Evolutionary conservation across 1,140 invertebrate genomes (phyloP), one percentile per base, ranked within the genome.

Genomic region (Solenopsis invicta): DNA sequence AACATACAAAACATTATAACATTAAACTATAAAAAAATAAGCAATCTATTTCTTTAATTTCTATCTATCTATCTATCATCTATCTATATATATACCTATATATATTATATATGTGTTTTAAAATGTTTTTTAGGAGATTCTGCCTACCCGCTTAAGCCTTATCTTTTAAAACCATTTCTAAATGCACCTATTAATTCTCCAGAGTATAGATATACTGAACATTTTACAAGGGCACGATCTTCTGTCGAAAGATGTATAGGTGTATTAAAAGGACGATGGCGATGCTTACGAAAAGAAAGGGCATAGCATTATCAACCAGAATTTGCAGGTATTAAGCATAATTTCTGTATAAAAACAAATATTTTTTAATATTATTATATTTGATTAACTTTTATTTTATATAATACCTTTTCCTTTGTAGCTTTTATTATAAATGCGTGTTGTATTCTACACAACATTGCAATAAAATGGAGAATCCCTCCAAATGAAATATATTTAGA

Each of bases 371-470:
- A 41, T 41, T 41, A 41, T 6, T 6, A 41, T 41, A 8, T 41
- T 41, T 3, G 0, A 6, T 6, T 41, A 41, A 0, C 8, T 4
- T 41, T 41, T 41, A 41, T 41, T 41, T 29, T 29, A 29, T 29
- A 29, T 29, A 29, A n/a, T 54, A 54, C 52, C 29, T 54, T 54
- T 54, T n/a, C 54, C 9, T 37, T 56, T 56, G 56, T 74, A 54
- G 71, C 71, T 56, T 10, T 4, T 74, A 74, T 74, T 74, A 16
- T 74, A 21, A 74, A 56, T 37, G 52, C 52, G 56, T 74, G 18
- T 56, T 74, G 71, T 37, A 52, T 74, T 56, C 8, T 74, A 74
- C 71, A 74, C 52, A 74, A 72, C 34, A 52, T 72, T 52, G 48
- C 48, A 18, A 18, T 72, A 18, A 72, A 72, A 52, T 34, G 18